Conservation (phyloP, 2,797 vertebrate genomes). For the Halcyon leucocephala region DNA sequence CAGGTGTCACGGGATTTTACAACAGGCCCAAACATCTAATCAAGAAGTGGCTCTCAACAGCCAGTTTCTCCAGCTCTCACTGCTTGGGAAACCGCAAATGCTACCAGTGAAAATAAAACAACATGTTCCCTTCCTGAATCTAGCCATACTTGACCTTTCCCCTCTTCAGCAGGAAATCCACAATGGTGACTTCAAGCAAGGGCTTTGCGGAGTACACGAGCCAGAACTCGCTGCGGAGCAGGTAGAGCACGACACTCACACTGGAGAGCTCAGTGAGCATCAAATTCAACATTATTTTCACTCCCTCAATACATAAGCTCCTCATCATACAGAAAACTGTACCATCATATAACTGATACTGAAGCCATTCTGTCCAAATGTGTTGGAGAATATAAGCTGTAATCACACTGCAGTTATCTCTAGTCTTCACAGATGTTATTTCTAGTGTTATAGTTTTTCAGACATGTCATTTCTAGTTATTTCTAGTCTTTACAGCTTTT, state of each 20-base stretch:
- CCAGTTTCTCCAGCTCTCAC: background rate
- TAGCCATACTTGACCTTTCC: background rate
- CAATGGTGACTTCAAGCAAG: background rate
- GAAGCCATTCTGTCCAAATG: background rate
- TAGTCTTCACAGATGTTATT: background rate
- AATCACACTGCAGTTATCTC: background rate
- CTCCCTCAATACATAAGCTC: background rate
- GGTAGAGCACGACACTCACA: background rate
- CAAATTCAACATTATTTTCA: background rate
- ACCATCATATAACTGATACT: background rate
- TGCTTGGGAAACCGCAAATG: background rate
- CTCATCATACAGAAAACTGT: background rate
- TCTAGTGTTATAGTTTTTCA: background rate
- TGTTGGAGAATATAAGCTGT: background rate
- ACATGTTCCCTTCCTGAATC: background rate
- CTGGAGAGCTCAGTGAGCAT: background rate
- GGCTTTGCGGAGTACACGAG: background rate
- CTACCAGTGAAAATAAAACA: constrained; percentile 4
- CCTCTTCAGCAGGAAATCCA: constrained; percentile 12
- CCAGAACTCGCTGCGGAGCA: background rate
- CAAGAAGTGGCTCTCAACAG: background rate
- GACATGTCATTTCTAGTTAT: background rate
- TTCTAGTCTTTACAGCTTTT: background rate
- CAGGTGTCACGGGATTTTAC: background rate
- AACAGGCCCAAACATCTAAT: background rate